Conservation (phyloP, 2,888 invertebrate genomes). For the Coenonympha arcania region DNA sequence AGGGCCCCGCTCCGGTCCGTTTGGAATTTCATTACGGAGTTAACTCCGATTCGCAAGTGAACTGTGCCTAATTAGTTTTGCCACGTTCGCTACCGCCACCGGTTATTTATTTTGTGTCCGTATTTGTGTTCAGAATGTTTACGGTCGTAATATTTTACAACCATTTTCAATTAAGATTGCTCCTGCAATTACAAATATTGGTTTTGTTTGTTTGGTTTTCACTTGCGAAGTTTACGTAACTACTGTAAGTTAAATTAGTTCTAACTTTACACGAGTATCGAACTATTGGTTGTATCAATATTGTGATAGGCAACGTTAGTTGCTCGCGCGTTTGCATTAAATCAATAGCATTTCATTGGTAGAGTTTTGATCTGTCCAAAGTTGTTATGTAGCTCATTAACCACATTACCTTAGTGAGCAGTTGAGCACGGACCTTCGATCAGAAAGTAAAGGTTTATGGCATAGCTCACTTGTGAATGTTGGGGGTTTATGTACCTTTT, state of each 20-base stretch:
- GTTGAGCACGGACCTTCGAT: no score
- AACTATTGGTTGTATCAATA: not conserved
- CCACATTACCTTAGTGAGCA: no score
- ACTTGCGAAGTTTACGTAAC: not conserved
- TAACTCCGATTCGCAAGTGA: constrained; percentile 42
- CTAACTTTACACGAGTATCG: not conserved
- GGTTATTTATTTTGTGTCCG: constrained; percentile 43
- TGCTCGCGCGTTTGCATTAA: no score
- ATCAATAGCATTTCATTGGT: no score
- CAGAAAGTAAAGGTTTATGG: no score
- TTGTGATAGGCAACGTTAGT: no score
- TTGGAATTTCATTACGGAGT: constrained; percentile 49
- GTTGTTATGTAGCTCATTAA: no score
- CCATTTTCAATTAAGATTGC: not conserved
- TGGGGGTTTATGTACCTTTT: no score
- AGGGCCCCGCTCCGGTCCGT: constrained; percentile 13
- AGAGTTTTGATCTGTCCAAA: no score
- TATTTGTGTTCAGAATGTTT: no score
- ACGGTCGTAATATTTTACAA: constrained; percentile 1
- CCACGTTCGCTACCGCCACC: constrained; percentile 30
- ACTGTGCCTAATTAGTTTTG: constrained; percentile 42
- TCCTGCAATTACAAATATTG: not conserved
- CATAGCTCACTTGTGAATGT: no score
- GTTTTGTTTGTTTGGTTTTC: not conserved
- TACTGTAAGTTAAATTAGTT: not conserved